Conservation (phyloP, 2,113 vertebrate genomes). For the Ptilonorhynchus violaceus region DNA sequence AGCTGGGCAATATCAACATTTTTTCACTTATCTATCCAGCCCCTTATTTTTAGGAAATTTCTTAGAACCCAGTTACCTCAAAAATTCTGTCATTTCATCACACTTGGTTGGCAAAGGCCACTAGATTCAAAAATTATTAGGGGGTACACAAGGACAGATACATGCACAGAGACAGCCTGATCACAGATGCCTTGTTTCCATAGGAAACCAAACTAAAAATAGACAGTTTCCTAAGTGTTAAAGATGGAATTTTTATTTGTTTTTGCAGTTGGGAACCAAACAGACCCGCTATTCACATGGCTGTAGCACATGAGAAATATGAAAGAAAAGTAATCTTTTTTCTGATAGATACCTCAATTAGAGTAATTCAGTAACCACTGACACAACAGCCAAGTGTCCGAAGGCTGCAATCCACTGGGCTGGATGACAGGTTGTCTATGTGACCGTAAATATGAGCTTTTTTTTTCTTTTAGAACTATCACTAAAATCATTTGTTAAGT, state of each 20-base stretch:
- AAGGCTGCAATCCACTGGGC: background rate
- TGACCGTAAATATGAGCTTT: background rate
- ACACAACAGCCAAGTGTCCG: background rate
- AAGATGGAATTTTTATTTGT: conserved; percentile 68
- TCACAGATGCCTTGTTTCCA: conserved; percentile 65
- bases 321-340: conserved; percentile 20
- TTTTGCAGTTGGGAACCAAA: conserved; percentile 59
- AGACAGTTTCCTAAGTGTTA: conserved; percentile 63
- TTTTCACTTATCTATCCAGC: background rate
- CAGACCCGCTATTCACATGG: conserved; percentile 53
- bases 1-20: background rate
- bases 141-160: conserved; percentile 67
- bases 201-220: conserved; percentile 70
- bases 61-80: background rate
- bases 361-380: background rate
- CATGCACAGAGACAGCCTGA: conserved; percentile 52
- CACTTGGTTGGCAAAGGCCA: background rate
- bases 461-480: background rate
- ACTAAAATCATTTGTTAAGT: background rate
- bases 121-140: conserved; percentile 58
- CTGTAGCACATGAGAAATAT: conserved; percentile 12
- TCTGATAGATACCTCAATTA: background rate
- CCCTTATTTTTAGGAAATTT: background rate
- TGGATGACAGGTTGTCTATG: background rate
- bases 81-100: background rate